Evolutionary conservation across 1,140 invertebrate species (phyloP), one percentile per base, ranked within the genome.

Genomic region (Semibalanus balanoides): DNA sequence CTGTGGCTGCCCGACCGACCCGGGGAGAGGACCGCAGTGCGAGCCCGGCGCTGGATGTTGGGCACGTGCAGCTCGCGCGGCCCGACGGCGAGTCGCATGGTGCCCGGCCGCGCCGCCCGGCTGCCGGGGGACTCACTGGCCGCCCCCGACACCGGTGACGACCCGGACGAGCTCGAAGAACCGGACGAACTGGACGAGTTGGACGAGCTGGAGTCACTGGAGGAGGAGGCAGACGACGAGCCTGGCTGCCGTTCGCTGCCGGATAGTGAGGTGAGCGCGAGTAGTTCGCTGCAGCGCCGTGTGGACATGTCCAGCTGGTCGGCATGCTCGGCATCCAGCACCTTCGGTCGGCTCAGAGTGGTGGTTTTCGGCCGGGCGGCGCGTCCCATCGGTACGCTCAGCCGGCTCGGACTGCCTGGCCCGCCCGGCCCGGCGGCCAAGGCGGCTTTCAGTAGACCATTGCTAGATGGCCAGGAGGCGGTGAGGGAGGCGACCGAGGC

Each of bases 221-320:
- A 81, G 43, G 87, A 77, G 73, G 76, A 76, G 71, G 78, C 77
- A 74, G 74, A 79, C 17, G 30, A 76, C 74, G 78, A 77, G 74
- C 76, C 64, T 76, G 40, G 78, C 79, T 70, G 78, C 75, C 40
- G 84, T 9, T 84, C 82, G 40, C 84, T 82, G 74, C 82, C 81
- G 11, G 87, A 79, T n/a, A 87, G 83, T 74, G 87, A 86, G 79
- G 88, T 87, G 75, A 84, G 77, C 31, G 77, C 84, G 35, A 88
- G 80, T n/a, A 87, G 79, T 0, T 80, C 81, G 69, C 81, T 78
- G 73, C 79, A 78, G 17, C 80, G 80, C 0, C 82, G 79, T 3
- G 87, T 87, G 75, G 79, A 78, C 88, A 89, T 88, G 79, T 89
- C 88, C 28, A 89, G 82, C 79, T 88, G 86, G 11, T 84, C 82